Evolutionary conservation across 53 echinoderm and acorn worm species (phyloP).

Genomic region (Crossaster papposus): DNA sequence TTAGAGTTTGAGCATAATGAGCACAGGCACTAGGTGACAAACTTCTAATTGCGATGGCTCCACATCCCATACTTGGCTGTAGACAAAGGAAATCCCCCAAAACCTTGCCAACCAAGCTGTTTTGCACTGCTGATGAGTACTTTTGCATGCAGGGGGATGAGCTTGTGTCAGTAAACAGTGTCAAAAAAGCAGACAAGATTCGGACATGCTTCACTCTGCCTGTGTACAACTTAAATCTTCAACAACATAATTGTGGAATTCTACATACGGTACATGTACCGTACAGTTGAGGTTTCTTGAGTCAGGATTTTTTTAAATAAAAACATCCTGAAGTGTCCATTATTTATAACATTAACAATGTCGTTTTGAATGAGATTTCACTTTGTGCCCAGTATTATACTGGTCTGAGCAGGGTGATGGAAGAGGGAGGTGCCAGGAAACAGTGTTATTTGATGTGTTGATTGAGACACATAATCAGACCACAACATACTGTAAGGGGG

Average conservation of each 20-base stretch:
- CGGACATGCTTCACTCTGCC: neutral
- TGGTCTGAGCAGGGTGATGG: neutral
- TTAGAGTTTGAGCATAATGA: conserved; percentile 61
- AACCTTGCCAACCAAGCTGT: conserved; percentile 54
- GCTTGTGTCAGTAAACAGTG: neutral
- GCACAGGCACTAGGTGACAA: conserved; percentile 57
- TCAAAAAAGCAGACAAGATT: neutral
- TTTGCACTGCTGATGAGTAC: conserved; percentile 5
- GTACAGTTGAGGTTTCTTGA: neutral
- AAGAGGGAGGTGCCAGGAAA: neutral
- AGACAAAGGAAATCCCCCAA: conserved; percentile 48
- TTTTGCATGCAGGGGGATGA: neutral
- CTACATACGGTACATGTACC: no score
- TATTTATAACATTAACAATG: neutral
- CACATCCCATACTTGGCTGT: conserved; percentile 39
- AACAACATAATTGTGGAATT: no score
- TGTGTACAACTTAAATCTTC: neutral
- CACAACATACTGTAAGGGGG: neutral
- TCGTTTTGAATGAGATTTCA: neutral
- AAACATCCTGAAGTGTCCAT: neutral
- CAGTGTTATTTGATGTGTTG: neutral
- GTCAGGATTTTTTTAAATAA: neutral
- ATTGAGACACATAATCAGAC: neutral
- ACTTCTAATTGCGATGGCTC: conserved; percentile 49
- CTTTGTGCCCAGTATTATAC: neutral